Evolutionary conservation across 1,140 invertebrate species (phyloP).

Genomic region (Drosophila prosaltans): DNA sequence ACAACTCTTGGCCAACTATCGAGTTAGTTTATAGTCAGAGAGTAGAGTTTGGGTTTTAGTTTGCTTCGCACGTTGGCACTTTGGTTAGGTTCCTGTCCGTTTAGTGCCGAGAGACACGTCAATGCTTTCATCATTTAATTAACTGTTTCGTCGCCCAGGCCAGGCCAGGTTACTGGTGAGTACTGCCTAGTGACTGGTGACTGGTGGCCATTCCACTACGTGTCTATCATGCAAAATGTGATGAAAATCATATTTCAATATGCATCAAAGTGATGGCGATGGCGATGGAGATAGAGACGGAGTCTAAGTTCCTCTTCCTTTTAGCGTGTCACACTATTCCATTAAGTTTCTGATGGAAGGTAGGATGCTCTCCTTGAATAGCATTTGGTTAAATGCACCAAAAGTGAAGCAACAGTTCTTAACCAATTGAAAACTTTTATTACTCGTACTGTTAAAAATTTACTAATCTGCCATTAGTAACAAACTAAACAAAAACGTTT

Average conservation of each 20-base stretch:
- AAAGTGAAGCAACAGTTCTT: neutral
- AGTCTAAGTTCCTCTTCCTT: slow-evolving; percentile 13
- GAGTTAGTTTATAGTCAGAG: slow-evolving; percentile 18
- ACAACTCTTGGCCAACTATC: slow-evolving; percentile 18
- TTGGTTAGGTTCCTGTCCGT: slow-evolving; percentile 19
- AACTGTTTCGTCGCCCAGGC: slow-evolving; percentile 61
- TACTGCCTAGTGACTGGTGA: neutral
- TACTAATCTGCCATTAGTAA: too few species aligned
- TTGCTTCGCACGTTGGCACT: slow-evolving; percentile 26
- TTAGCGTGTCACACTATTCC: slow-evolving; percentile 45
- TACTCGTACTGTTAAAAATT: too few species aligned
- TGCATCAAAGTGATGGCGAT: slow-evolving; percentile 20
- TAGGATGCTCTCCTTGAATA: too few species aligned
- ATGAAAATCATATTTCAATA: slow-evolving; percentile 52
- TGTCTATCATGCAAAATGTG: slow-evolving; percentile 52
- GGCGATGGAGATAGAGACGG: neutral
- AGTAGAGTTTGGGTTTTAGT: slow-evolving; percentile 11
- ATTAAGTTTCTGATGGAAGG: slow-evolving; percentile 19
- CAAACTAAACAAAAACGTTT: too few species aligned
- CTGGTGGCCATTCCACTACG: slow-evolving; percentile 31
- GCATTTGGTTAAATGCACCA: neutral
- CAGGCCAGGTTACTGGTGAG: slow-evolving; percentile 26
- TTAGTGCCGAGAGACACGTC: slow-evolving; percentile 64
- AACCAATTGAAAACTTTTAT: neutral
- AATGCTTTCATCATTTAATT: slow-evolving; percentile 81